Evolutionary conservation across 2,797 vertebrate species (phyloP), one percentile per base, ranked within the genome.

Genomic region (Lacerta viridis): DNA sequence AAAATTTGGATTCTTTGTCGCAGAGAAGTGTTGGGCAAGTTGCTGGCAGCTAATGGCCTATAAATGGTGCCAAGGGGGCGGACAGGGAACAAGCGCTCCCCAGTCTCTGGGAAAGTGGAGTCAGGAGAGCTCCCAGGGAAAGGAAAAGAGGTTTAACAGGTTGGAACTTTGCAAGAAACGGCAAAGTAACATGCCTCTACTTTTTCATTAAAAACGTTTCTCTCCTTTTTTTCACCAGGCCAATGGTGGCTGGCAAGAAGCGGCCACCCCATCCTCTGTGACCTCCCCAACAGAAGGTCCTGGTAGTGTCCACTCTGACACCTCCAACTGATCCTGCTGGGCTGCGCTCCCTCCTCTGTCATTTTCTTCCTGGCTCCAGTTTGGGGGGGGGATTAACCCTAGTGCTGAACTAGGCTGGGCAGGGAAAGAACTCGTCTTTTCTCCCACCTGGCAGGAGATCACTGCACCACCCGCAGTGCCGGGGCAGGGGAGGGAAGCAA

Each of bases 241-340:
- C 88, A 99, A 99, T 3, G 98, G 98, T 0, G 98, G 98, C 41
- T 99, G 98, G 98, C 97, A 97, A 86, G 98, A 98, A 80, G 97
- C 97, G 43, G 96, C 95, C 95, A 98, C 98, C 13, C 98, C 98
- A 0, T 98, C 97, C 27, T 97, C 98, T 0, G 97, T 97, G 92
- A 94, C 97, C 66, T 98, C 98, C n/a, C 98, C 98, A 0, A 96
- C 96, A 89, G 96, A 96, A 95, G 96, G 96, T 90, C 96, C 96
- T 46, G 98, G 96, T 91, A 98, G 98, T 87, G 98, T 98, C 93
- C 97, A 97, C 91, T 99, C 98, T 0, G 98, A 98, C 83, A 98
- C 98, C 96, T 98, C 98, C 41, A 98, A 98, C 97, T 98, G 97
- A 98, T 94, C 93, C 87, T 88, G n/a, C 61, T 81, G 33, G 55